Percentiles rank a stretch among this genome's conserved stretches.
These are phyloP conservation scores for Epinephelus lanceolatus DNA, from an alignment of 2,113 vertebrate species.

Conservation along the genomic window DNA sequence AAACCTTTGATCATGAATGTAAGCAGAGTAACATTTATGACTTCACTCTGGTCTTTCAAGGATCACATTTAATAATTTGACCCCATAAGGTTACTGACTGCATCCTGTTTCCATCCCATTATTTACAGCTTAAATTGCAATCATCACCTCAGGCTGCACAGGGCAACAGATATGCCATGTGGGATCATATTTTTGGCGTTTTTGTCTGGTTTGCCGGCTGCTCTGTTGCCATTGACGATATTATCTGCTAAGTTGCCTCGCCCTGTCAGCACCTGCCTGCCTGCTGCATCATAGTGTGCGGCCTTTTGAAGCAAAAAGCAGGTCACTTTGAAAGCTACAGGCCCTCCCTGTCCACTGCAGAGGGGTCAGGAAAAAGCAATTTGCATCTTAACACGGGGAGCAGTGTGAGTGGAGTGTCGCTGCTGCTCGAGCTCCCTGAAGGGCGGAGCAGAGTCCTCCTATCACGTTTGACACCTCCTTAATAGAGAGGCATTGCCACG, in stretches of 20 bases:
- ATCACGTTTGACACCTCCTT: conserved; percentile 65
- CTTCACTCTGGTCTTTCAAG: too few species aligned
- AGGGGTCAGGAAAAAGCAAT: conserved; percentile 71
- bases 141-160: neutral
- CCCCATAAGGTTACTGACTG: too few species aligned
- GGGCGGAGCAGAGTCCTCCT: conserved; percentile 36
- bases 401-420: conserved; percentile 19
- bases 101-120: neutral
- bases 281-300: conserved; percentile 27
- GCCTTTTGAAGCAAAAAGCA: conserved; percentile 41
- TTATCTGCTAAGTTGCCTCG: conserved; percentile 40
- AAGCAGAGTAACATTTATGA: neutral
- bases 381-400: conserved; percentile 53
- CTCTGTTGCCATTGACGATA: conserved; percentile 30
- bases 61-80: neutral
- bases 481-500: conserved; percentile 53
- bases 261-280: conserved; percentile 22
- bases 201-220: conserved; percentile 4
- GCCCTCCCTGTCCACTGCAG: conserved; percentile 27
- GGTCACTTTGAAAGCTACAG: conserved; percentile 65
- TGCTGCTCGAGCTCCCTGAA: conserved; percentile 30
- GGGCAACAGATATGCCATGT: conserved; percentile 15
- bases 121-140: neutral
- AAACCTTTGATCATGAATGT: too few species aligned
- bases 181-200: neutral